Conservation (phyloP, 2,113 vertebrate species). For the Xiphias gladius region DNA sequence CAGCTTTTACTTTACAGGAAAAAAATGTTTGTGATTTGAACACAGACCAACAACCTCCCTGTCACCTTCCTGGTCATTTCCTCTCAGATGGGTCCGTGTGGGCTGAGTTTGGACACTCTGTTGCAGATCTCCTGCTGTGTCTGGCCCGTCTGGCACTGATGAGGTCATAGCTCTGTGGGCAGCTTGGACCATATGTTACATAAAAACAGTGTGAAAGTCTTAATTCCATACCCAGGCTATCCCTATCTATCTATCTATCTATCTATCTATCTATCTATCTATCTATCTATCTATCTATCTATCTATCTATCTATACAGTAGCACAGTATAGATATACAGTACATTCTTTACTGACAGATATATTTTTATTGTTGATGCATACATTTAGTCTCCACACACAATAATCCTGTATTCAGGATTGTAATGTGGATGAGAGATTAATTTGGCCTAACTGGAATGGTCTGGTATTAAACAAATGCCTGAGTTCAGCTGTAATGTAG, state of each 20-base stretch:
- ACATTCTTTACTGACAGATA: too few species aligned
- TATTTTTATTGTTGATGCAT: neutral
- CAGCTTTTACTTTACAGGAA: neutral
- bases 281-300: neutral
- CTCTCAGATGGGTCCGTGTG: conserved; percentile 16
- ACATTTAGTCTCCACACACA: neutral
- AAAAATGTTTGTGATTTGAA: neutral
- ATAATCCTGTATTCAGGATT: neutral
- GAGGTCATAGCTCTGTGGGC: conserved; percentile 59
- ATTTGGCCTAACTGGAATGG: neutral
- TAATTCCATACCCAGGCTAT: conserved; percentile 60
- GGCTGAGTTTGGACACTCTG: conserved; percentile 34
- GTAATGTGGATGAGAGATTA: neutral
- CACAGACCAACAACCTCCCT: conserved; percentile 23
- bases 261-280: conserved; percentile 5
- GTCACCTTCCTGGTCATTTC: conserved; percentile 28
- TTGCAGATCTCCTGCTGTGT: conserved; percentile 53
- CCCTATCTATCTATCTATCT: neutral
- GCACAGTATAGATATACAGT: too few species aligned
- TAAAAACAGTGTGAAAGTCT: conserved; percentile 73
- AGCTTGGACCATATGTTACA: conserved; percentile 72
- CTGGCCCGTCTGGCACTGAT: conserved; percentile 63
- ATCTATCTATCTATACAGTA: neutral
- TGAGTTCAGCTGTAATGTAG: too few species aligned
- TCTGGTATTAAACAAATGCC: neutral